Conservation (phyloP, 1,140 invertebrate genomes). For the Hermetia illucens region DNA sequence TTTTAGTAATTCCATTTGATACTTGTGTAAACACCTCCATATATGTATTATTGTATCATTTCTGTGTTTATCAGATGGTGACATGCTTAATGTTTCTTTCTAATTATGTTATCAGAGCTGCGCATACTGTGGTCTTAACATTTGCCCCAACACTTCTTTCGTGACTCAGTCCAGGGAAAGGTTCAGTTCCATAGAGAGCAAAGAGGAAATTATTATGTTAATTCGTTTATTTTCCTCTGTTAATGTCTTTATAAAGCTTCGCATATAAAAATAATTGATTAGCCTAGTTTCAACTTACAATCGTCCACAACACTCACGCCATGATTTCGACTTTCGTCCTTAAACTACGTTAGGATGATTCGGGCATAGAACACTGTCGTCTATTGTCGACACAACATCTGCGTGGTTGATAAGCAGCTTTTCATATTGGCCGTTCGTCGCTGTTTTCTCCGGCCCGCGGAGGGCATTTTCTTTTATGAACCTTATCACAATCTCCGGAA, state of each 20-base stretch:
- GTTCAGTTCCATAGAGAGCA: not conserved
- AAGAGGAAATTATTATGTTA: no score
- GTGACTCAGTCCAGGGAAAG: no score
- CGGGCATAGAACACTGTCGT: not conserved
- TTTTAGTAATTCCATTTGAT: no score
- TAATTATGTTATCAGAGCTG: no score
- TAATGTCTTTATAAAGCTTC: no score
- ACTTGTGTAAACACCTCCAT: no score
- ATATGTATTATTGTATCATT: no score
- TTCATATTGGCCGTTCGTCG: not conserved
- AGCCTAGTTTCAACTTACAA: not conserved
- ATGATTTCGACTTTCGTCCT: not conserved
- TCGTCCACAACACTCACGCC: not conserved
- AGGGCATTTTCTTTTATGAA: constrained; percentile 55
- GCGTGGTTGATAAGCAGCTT: not conserved
- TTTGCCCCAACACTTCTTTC: no score
- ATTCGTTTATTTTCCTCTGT: no score
- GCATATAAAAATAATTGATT: not conserved
- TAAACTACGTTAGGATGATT: not conserved
- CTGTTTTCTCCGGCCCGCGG: constrained; percentile 42
- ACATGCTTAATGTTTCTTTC: no score
- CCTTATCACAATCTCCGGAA: constrained; percentile 35
- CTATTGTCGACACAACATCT: not conserved
- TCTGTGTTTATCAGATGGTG: no score
- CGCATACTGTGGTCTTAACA: no score